A percentile compares a stretch with the other conserved stretches of the same genome.
phyloP scores from a whole-genome alignment of 2,797 vertebrate species.

The Leptodactylus fallax region DNA sequence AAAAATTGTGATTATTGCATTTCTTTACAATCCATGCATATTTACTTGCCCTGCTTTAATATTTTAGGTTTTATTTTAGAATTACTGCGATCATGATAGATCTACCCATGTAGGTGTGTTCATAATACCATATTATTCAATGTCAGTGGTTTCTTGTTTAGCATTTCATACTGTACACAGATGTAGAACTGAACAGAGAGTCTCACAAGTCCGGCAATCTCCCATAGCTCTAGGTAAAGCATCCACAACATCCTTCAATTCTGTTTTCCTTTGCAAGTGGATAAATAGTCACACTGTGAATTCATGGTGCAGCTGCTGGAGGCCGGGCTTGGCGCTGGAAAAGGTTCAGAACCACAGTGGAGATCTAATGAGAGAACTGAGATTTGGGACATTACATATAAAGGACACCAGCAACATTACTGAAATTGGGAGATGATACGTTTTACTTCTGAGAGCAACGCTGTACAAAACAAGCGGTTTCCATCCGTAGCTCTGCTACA shows the following conservation, averaged over 20 bases:
- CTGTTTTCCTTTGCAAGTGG: not conserved
- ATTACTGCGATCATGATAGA: not conserved
- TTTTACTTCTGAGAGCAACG: not conserved
- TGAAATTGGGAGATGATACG: not conserved
- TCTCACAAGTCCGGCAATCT: not conserved
- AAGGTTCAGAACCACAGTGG: not conserved
- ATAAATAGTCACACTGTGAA: constrained; percentile 17
- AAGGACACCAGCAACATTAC: not conserved
- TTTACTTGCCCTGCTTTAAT: not conserved
- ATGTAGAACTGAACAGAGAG: no score
- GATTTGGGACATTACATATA: constrained; percentile 7
- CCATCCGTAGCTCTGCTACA: not conserved
- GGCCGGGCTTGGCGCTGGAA: not conserved
- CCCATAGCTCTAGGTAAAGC: not conserved
- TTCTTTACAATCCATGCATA: no score
- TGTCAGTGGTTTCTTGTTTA: not conserved
- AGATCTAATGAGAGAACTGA: not conserved
- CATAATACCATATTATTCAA: not conserved
- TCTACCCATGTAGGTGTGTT: not conserved
- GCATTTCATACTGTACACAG: not conserved
- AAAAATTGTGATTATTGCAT: no score
- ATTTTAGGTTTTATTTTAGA: not conserved
- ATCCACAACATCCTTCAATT: not conserved
- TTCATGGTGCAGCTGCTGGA: constrained; percentile 16
- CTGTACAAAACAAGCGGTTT: not conserved